Percentiles rank a stretch among this genome's conserved stretches.
phyloP scores from a whole-genome alignment of 2,113 vertebrate genomes.

The Grantiella picta region DNA sequence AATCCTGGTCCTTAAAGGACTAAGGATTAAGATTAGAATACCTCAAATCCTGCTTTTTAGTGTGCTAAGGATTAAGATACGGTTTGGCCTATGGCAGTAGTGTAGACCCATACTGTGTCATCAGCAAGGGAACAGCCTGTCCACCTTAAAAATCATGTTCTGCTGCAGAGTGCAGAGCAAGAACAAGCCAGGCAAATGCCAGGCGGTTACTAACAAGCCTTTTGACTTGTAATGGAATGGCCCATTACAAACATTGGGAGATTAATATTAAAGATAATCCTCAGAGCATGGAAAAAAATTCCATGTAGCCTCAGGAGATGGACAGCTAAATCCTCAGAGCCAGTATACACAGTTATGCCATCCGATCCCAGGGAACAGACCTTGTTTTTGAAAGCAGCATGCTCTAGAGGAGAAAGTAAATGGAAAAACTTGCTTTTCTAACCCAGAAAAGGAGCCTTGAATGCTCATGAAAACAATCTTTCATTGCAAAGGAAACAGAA shows the following conservation, averaged over 20 bases:
- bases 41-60: neutral
- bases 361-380: neutral
- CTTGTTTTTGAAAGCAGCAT: neutral
- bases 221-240: neutral
- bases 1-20: neutral
- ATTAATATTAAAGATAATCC: conserved; percentile 56
- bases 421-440: conserved; percentile 35
- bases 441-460: conserved; percentile 6
- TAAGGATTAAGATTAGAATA: neutral
- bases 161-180: neutral
- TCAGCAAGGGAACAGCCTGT: neutral
- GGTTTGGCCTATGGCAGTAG: fast-evolving
- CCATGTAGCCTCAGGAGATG: neutral
- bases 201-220: neutral
- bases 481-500: conserved; percentile 8
- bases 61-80: neutral
- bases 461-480: conserved; percentile 19
- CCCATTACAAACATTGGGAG: neutral
- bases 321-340: neutral
- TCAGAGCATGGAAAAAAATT: neutral
- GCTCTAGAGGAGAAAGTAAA: conserved; percentile 15
- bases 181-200: neutral
- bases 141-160: neutral
- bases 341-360: neutral
- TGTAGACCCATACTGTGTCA: neutral